These are phyloP conservation scores for Rhimphoctona megacephalus DNA, from an alignment of 2,888 invertebrate genomes.

Conservation along the genomic window DNA sequence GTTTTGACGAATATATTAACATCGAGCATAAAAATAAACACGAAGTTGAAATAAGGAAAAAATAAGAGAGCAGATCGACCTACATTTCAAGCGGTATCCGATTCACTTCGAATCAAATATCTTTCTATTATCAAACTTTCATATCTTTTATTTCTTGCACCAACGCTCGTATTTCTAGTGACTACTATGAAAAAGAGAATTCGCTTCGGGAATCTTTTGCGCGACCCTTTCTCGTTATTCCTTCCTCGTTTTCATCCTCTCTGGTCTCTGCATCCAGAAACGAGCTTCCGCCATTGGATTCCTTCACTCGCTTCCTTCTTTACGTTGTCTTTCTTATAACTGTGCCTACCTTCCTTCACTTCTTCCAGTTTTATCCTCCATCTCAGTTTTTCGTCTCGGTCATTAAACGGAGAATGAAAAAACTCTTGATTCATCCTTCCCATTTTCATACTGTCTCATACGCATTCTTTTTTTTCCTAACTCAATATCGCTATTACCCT, in stretches of 20 bases:
- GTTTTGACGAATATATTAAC: conserved; percentile 15
- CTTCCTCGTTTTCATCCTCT: conserved; percentile 39
- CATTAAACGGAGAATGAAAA: conserved; percentile 55
- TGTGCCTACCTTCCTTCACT: neutral
- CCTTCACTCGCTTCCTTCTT: conserved; percentile 47
- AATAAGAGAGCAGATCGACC: conserved; percentile 53
- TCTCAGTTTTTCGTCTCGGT: conserved; percentile 35
- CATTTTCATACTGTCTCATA: conserved; percentile 42
- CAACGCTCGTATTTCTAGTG: conserved; percentile 51
- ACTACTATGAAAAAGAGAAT: conserved; percentile 13
- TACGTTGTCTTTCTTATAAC: conserved; percentile 46
- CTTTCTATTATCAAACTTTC: conserved; percentile 44
- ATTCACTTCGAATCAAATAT: conserved; percentile 58
- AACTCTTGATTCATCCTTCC: conserved; percentile 31
- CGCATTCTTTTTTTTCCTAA: conserved; percentile 47
- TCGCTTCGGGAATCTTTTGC: conserved; percentile 54
- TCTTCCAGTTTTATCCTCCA: conserved; percentile 9
- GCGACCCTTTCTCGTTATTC: conserved; percentile 44
- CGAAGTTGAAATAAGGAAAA: conserved; percentile 5
- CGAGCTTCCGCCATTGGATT: conserved; percentile 66
- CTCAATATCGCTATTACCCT: conserved; percentile 70
- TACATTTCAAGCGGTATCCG: conserved; percentile 65
- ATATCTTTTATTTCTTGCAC: conserved; percentile 54
- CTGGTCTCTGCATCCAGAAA: conserved; percentile 57
- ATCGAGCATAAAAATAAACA: conserved; percentile 35